phyloP scores from a whole-genome alignment of 1,140 invertebrate genomes.

The Prorops nasuta region DNA sequence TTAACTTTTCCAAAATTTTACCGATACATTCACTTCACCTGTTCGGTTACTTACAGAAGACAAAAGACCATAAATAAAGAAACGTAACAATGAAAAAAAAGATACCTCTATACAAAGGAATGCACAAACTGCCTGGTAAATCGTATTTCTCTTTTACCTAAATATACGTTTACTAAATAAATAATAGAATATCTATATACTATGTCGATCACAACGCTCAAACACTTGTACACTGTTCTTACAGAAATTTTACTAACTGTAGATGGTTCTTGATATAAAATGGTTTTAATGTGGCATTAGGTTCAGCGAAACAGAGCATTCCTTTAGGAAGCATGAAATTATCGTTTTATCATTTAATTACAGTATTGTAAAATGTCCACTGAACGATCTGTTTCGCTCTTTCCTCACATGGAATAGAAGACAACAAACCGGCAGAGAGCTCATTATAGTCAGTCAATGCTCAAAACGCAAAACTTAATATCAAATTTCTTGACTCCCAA shows the following conservation, averaged over 20 bases:
- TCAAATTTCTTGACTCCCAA: constrained; percentile 10
- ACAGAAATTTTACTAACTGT: not conserved
- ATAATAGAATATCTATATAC: constrained; percentile 11
- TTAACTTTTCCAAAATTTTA: too few species aligned
- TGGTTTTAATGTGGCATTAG: constrained; percentile 12
- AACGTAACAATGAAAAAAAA: too few species aligned
- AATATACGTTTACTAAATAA: constrained; percentile 5
- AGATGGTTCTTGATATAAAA: constrained; percentile 5
- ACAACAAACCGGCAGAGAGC: constrained; percentile 29
- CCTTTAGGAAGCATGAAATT: constrained; percentile 26
- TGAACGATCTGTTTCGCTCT: constrained; percentile 26
- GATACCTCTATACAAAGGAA: too few species aligned
- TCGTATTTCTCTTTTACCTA: constrained; percentile 19
- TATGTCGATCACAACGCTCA: constrained; percentile 6
- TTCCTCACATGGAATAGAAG: constrained; percentile 30
- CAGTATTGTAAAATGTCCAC: constrained; percentile 6
- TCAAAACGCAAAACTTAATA: constrained; percentile 16
- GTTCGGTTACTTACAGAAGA: too few species aligned
- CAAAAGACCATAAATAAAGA: too few species aligned
- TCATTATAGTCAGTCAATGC: constrained; percentile 26
- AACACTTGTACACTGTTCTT: constrained; percentile 5
- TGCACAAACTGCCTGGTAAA: too few species aligned
- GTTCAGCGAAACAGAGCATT: constrained; percentile 28
- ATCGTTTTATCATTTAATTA: too few species aligned
- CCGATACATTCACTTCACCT: too few species aligned